Conservation (phyloP, 2,888 invertebrate genomes). For the Neoascia interrupta region DNA sequence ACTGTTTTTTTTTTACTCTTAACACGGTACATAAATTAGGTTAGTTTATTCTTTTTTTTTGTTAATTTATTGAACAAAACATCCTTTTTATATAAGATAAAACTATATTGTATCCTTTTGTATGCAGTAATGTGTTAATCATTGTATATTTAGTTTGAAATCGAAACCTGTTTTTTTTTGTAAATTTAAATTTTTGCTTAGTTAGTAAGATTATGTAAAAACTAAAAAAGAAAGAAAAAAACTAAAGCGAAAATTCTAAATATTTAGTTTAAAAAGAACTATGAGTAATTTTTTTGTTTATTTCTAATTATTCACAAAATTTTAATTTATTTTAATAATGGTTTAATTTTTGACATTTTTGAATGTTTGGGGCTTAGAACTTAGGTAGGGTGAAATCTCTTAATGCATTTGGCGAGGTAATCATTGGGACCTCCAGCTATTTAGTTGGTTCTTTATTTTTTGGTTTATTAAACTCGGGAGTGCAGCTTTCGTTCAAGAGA, state of each 20-base stretch:
- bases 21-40: background rate
- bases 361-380: too few species aligned
- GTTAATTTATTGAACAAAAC: constrained; percentile 68
- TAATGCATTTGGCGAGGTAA: too few species aligned
- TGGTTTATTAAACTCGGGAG: too few species aligned
- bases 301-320: background rate
- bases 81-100: constrained; percentile 35
- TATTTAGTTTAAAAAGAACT: too few species aligned
- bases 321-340: too few species aligned
- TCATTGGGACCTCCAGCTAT: too few species aligned
- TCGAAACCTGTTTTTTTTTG: background rate
- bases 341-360: too few species aligned
- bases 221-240: too few species aligned
- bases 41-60: constrained; percentile 37
- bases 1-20: constrained; percentile 26
- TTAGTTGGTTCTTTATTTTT: too few species aligned
- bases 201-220: constrained; percentile 25
- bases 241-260: constrained; percentile 4
- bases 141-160: constrained; percentile 17
- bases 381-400: too few species aligned
- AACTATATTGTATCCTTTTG: constrained; percentile 16
- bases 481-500: too few species aligned
- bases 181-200: background rate
- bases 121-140: constrained; percentile 17
- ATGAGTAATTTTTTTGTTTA: too few species aligned